Base-by-base conservation (phyloP, 2,888 invertebrate species). In the Oscheius sp. region DNA sequence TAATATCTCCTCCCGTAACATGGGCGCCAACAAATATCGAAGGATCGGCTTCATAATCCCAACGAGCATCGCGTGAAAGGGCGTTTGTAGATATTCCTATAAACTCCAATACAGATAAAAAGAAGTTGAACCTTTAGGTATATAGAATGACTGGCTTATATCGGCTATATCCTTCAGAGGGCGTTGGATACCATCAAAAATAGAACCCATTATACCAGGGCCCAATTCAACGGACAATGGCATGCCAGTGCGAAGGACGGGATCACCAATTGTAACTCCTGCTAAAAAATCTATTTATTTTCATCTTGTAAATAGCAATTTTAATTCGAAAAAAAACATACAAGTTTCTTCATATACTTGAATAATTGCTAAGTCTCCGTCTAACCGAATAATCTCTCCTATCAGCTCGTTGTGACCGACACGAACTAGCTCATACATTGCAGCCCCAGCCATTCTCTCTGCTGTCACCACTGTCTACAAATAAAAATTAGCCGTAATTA, bases 151-250 rank as follows among this genome's bases (percentile, higher is more conserved):
- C 89, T 93, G 92, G 0, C 96, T 95, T 77, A 96, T 90, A 89
- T 95, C 95, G 89, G 93, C 92, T 90, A 99, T 99, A 90, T 96
- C 97, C 66, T 90, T 95, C 87, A 99, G 90, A 0, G 99, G 99
- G 88, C 99, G 94, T 91, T 99, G 99, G 90, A 99, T 99, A 91
- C 99, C 99, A 91, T 99, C 99, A 91, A 98, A 99, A 91, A 99
- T 99, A 89, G 95, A 96, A 81, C 95, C 95, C 92, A 99, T 93
- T 90, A 99, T 99, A n/a, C 98, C 98, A 61, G 99, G 99, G 6
- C 99, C 99, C 72, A 99, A 91, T 90, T 99, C 98, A 43, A 99
- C 99, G 2, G 98, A 99, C 69, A 99, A 91, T 0, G 99, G 99
- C 90, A 99, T 99, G 81, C 99, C 99, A 0, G 98, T 99, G 87